Evolutionary conservation across 64 coral and sea anemone genomes (phyloP), one percentile per base, ranked within the genome.

Genomic region (Platygyra sinensis): DNA sequence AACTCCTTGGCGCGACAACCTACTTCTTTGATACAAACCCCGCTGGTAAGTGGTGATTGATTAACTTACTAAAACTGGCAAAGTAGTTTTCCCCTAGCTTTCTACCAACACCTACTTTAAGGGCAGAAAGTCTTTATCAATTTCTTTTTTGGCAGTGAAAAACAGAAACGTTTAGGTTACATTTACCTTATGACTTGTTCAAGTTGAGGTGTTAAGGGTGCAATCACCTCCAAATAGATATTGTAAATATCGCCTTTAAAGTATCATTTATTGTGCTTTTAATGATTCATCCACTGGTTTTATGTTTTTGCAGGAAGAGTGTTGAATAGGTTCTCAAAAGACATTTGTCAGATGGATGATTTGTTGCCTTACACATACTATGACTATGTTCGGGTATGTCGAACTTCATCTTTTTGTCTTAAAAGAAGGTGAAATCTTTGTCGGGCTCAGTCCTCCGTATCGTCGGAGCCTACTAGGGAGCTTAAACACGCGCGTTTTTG

Each of bases 21-120:
- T 99, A 99, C 82, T 99, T 99, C 91, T 99, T 99, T 75, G 96
- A 99, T 71, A 95, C 91, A 42, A 99, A 99, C 86, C n/a, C 96
- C 49, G 94, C 93, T 57, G 96, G 96, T 95, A 89, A 57, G 96
- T 89, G 42, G 6, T 55, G 2, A 2, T 16, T 0, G 33, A 36
- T 36, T 36, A 36, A 36, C 33, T 36, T 36, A 36, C 33, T 8
- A 67, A 24, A 67, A n/a, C 8, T 25, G 20, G 20, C 0, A 67
- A n/a, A 22, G 22, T 69, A 69, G 25, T n/a, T 25, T 11, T n/a
- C 10, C 8, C 24, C 3, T 67, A 17, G 18, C 24, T 65, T 17
- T 7, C 62, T 3, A 65, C 2, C 62, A 65, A n/a, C 24, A 19
- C 62, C 18, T 67, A n/a, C 18, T 24, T 19, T 22, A 19, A 67